Percentiles rank a stretch among this genome's conserved stretches.
These are phyloP conservation scores for Siniperca chuatsi DNA, from an alignment of 2,113 vertebrate species.

Conservation along the genomic window DNA sequence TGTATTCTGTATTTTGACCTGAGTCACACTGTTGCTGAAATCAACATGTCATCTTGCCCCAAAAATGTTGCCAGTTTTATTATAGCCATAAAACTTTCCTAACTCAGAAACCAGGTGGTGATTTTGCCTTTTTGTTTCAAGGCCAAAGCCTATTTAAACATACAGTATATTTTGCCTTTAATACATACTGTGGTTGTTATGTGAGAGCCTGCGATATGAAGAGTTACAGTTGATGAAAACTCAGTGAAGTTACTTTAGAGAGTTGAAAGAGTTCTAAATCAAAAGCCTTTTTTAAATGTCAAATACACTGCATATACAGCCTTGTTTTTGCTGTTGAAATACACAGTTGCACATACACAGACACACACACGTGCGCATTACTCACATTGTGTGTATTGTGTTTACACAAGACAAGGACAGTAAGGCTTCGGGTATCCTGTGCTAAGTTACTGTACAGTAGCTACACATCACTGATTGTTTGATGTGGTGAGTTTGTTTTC, in stretches of 20 bases:
- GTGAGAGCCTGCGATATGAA: neutral
- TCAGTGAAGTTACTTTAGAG: conserved; percentile 9
- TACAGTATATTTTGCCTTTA: neutral
- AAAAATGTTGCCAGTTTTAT: neutral
- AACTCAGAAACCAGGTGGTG: neutral
- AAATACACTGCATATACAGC: neutral
- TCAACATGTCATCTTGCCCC: neutral
- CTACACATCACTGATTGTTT: conserved; percentile 42
- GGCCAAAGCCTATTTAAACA: conserved; percentile 12
- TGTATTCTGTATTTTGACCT: conserved; percentile 22
- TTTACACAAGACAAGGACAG: conserved; percentile 31
- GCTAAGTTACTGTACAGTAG: conserved; percentile 20
- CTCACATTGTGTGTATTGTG: neutral
- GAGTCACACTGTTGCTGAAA: neutral
- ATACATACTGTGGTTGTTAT: neutral
- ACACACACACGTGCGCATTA: neutral
- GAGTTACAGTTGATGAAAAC: conserved; percentile 17
- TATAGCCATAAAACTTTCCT: neutral
- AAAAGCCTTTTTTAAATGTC: conserved; percentile 2
- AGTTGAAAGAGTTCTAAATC: neutral
- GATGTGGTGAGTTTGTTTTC: conserved; percentile 32
- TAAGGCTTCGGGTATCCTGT: neutral
- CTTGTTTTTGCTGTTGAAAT: conserved; percentile 3
- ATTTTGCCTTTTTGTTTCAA: conserved; percentile 3
- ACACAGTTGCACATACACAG: neutral